Evolutionary conservation across 2,113 vertebrate species (phyloP).

Genomic region (Oncorhynchus tshawytscha): DNA sequence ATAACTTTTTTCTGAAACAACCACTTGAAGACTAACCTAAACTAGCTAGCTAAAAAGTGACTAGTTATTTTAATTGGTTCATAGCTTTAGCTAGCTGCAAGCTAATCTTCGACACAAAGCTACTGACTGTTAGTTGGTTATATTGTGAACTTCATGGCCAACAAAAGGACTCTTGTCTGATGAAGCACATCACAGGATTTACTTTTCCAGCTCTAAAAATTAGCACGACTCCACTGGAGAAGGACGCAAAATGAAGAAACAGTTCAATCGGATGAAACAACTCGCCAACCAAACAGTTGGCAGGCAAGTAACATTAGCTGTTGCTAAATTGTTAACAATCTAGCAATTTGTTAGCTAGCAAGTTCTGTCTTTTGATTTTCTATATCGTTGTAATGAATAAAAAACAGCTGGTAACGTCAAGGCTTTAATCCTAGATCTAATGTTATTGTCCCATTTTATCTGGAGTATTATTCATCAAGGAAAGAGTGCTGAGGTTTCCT

Average conservation of each 20-base stretch:
- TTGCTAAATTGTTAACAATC: neutral
- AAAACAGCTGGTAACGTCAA: neutral
- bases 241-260: constrained; percentile 87
- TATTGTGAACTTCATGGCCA: constrained; percentile 60
- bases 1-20: constrained; percentile 45
- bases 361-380: neutral
- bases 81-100: neutral
- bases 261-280: constrained; percentile 97
- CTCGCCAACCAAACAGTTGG: constrained; percentile 97
- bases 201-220: constrained; percentile 41
- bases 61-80: too few species aligned
- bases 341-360: neutral
- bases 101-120: neutral
- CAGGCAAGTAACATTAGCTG: constrained; percentile 76
- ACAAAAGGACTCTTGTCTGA: constrained; percentile 49
- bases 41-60: too few species aligned
- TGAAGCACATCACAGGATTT: constrained; percentile 35
- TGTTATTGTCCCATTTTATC: too few species aligned
- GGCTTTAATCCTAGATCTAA: too few species aligned
- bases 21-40: constrained; percentile 33
- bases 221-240: constrained; percentile 48
- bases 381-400: neutral
- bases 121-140: neutral
- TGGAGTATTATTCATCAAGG: too few species aligned
- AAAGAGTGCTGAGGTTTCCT: too few species aligned